Percentiles rank a stretch among this genome's conserved stretches.
Evolutionary conservation across 2,113 vertebrate species (phyloP).

Genomic region (Podocnemis expansa): DNA sequence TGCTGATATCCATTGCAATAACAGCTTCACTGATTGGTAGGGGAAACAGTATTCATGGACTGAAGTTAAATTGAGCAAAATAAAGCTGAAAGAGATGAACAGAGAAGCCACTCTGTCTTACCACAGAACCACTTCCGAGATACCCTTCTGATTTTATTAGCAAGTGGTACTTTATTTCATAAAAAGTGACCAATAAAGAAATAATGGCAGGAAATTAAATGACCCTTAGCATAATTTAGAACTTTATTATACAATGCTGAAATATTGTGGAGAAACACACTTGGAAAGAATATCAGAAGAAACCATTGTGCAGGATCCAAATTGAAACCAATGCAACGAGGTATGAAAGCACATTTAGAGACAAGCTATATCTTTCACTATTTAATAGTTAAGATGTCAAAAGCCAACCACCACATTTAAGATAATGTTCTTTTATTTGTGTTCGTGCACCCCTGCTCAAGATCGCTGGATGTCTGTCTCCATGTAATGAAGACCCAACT

Average conservation of each 20-base stretch:
- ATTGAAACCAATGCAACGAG: background rate
- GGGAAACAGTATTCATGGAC: background rate
- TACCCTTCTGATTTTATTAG: slow-evolving; percentile 49
- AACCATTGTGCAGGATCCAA: background rate
- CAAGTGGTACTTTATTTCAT: slow-evolving; percentile 45
- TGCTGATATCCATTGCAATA: slow-evolving; percentile 5
- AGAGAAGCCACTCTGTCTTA: background rate
- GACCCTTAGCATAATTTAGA: slow-evolving; percentile 47
- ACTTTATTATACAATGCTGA: background rate
- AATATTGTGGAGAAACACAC: background rate
- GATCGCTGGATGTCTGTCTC: background rate
- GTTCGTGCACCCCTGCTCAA: background rate
- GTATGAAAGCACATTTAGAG: background rate
- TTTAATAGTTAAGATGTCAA: background rate
- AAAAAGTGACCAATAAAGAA: slow-evolving; percentile 60
- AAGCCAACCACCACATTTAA: background rate
- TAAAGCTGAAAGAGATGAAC: slow-evolving; percentile 6
- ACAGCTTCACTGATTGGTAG: slow-evolving; percentile 9
- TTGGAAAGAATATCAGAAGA: slow-evolving; percentile 1
- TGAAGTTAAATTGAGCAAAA: background rate
- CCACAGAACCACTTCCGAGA: slow-evolving; percentile 18
- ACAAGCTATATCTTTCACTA: background rate
- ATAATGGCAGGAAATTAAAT: slow-evolving; percentile 63
- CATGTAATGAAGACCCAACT: background rate
- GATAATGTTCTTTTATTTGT: background rate